Evolutionary conservation across 1,140 invertebrate genomes (phyloP).

Genomic region (Brachionus rotundiformis): DNA sequence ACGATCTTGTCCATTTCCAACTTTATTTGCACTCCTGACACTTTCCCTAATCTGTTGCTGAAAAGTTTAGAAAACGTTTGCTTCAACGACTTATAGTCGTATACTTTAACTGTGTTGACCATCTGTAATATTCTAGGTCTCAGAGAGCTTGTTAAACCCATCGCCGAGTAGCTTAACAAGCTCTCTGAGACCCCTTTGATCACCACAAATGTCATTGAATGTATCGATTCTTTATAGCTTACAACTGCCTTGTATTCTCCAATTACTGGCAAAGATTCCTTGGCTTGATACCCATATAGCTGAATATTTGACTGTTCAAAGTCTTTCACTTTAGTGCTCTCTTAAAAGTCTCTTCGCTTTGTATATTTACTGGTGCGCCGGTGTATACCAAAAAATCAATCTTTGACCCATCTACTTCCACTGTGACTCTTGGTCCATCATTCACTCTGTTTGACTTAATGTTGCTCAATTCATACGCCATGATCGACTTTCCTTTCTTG

Average conservation of each 20-base stretch:
- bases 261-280: neutral
- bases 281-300: neutral
- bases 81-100: neutral
- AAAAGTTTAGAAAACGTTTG: neutral
- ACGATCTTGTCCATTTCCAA: no score
- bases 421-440: neutral
- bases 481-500: neutral
- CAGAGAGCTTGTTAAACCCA: no score
- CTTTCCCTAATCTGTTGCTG: no score
- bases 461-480: neutral
- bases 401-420: neutral
- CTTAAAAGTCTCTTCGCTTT: no score
- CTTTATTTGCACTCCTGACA: no score
- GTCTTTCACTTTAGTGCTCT: no score
- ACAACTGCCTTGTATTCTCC: neutral
- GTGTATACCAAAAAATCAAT: neutral
- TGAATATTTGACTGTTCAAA: no score
- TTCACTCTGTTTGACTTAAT: neutral
- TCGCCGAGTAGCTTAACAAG: neutral
- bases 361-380: neutral
- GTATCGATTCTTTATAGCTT: neutral
- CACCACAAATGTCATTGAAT: neutral
- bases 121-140: neutral
- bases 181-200: neutral
- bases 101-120: neutral